Evolutionary conservation across 2,113 vertebrate species (phyloP).

Genomic region (Nansenia antarctica): DNA sequence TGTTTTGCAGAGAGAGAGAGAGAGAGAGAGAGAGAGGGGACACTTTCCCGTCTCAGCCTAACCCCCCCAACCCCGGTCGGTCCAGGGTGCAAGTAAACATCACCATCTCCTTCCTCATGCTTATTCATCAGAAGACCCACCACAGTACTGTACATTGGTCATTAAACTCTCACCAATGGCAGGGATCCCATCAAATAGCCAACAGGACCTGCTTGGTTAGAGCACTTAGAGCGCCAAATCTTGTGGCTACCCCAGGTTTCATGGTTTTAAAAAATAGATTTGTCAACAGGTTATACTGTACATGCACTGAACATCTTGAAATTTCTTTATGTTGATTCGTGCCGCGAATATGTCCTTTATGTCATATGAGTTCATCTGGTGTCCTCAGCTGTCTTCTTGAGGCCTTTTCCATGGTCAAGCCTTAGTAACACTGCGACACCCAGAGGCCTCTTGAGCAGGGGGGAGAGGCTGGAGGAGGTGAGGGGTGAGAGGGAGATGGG

Average conservation of each 20-base stretch:
- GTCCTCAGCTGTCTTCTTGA: conserved; percentile 51
- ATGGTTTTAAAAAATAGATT: conserved; percentile 13
- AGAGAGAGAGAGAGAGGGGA: too few relatives aligned
- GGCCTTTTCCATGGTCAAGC: conserved; percentile 60
- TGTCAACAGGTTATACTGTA: too few relatives aligned
- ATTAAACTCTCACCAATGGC: conserved; percentile 22
- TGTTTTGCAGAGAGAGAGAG: conserved; percentile 29
- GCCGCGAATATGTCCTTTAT: conserved; percentile 54
- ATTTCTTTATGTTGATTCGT: conserved; percentile 48
- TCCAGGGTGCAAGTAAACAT: conserved; percentile 17
- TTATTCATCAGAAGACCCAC: conserved; percentile 52
- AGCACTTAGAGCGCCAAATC: conserved; percentile 14
- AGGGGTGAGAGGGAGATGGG: conserved; percentile 41
- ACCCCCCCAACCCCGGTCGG: neutral
- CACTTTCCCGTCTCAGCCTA: conserved; percentile 21
- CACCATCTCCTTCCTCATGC: conserved; percentile 32
- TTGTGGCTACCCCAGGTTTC: neutral
- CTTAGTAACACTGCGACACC: conserved; percentile 52
- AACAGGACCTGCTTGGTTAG: neutral
- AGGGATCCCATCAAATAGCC: neutral
- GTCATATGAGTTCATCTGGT: conserved; percentile 49
- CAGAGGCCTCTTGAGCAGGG: conserved; percentile 36
- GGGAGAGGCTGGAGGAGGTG: conserved; percentile 53
- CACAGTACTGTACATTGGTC: conserved; percentile 20
- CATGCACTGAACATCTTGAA: too few relatives aligned